Evolutionary conservation across 2,888 invertebrate genomes (phyloP), one percentile per base, ranked within the genome.

Genomic region (Brachypalpus laphriformis): DNA sequence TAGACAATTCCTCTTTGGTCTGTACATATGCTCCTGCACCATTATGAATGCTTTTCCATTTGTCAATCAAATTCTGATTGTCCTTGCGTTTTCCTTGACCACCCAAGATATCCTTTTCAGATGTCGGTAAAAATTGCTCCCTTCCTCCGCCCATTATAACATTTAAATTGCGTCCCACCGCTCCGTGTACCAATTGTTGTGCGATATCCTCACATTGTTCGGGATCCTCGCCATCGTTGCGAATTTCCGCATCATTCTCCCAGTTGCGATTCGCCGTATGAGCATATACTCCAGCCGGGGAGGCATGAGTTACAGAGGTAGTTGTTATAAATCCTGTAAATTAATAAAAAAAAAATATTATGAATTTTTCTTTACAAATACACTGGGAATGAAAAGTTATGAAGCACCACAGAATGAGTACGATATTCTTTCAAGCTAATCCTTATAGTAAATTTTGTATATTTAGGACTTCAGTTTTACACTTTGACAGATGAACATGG

Each of bases 61-160:
- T 93, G 18, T 93, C 91, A 54, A 96, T 95, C 22, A 96, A 93
- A 90, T 97, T 94, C 3, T 91, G 90, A 0, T 94, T 94, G 88
- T 97, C 96, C 6, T 90, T 82, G 59, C 95, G 92, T 31, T 90
- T 88, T 0, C 95, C 94, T 1, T 82, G 90, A 16, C 91, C 91
- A 0, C 93, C 93, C 87, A 93, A 93, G 0, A 88, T 89, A 89
- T 95, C 96, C 61, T 87, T 91, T 1, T 91, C 88, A 8, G 91
- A 90, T 37, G 93, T 93, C 0, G 95, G 95, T 1, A 95, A 90
- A 87, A 97, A 94, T 87, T 95, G 94, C 6, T 93, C 91, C 2
- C 95, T 92, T 0, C 97, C 97, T 4, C 97, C 97, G 0, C 97
- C 97, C 90, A 97, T 92, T 42, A 97, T 94, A 0, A 96, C 96